Evolutionary conservation across 2,113 vertebrate genomes (phyloP).

Genomic region (Carassius gibelio): DNA sequence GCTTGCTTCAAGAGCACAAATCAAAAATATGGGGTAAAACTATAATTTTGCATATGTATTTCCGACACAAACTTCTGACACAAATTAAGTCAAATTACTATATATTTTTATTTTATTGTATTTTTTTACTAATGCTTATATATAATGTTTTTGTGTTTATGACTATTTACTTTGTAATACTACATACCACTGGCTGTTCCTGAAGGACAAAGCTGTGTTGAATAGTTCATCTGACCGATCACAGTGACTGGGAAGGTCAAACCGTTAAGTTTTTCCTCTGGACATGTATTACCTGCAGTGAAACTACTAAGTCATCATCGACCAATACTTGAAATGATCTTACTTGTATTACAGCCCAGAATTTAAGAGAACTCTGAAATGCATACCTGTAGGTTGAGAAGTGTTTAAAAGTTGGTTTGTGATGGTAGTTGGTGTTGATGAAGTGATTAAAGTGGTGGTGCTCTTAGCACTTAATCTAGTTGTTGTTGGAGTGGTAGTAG

Average conservation of each 20-base stretch:
- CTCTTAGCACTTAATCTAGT: no score
- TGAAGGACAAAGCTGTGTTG: constrained; percentile 18
- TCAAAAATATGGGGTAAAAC: not conserved
- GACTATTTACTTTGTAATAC: not conserved
- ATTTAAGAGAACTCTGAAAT: not conserved
- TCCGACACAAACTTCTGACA: not conserved
- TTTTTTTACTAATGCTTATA: no score
- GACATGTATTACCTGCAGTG: no score
- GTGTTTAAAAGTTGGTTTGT: not conserved
- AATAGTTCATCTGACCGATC: constrained; percentile 27
- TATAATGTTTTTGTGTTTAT: not conserved
- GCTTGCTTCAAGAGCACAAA: not conserved
- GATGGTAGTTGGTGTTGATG: not conserved
- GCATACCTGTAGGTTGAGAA: not conserved
- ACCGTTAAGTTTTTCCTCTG: not conserved
- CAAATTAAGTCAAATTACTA: no score
- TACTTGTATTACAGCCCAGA: not conserved
- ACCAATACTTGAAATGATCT: not conserved
- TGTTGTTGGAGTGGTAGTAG: no score
- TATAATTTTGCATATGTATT: no score
- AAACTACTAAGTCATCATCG: not conserved
- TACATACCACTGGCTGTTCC: constrained; percentile 31
- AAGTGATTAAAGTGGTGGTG: not conserved
- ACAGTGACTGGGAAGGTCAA: constrained; percentile 28
- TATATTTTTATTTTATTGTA: no score